Percentiles rank a stretch among this genome's conserved stretches.
Evolutionary conservation across 2,888 invertebrate species (phyloP).

Genomic region (Capitulum mitella): DNA sequence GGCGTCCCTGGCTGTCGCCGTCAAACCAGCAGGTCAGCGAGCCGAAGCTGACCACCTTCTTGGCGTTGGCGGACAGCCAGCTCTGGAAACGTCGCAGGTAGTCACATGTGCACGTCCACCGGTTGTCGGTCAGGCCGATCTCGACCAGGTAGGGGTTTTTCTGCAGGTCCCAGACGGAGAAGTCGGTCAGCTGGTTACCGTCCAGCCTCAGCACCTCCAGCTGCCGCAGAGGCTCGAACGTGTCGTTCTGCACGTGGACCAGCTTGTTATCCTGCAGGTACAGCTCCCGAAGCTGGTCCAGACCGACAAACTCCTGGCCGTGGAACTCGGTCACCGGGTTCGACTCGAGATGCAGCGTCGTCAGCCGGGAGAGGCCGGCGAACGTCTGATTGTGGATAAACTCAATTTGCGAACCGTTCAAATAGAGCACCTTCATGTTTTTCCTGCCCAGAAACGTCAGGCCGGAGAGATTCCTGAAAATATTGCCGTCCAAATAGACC

Average conservation of each 20-base stretch:
- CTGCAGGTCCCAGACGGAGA: constrained; percentile 61
- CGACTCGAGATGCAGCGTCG: constrained; percentile 65
- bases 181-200: constrained; percentile 60
- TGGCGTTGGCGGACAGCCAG: constrained; percentile 62
- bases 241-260: constrained; percentile 58
- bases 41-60: constrained; percentile 58
- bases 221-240: constrained; percentile 59
- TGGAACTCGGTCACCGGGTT: constrained; percentile 61
- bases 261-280: constrained; percentile 68
- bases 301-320: constrained; percentile 72
- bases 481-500: constrained; percentile 75
- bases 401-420: constrained; percentile 71
- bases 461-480: constrained; percentile 64
- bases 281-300: constrained; percentile 62
- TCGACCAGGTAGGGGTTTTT: constrained; percentile 56
- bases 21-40: constrained; percentile 51
- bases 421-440: constrained; percentile 63
- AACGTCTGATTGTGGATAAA: constrained; percentile 72
- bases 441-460: constrained; percentile 80
- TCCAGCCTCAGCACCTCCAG: constrained; percentile 60
- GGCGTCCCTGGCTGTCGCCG: constrained; percentile 35
- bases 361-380: constrained; percentile 69
- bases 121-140: constrained; percentile 62
- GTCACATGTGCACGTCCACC: constrained; percentile 85
- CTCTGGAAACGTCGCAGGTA: constrained; percentile 76